Conservation (phyloP, 2,797 vertebrate genomes). For the Microhierax caerulescens region DNA sequence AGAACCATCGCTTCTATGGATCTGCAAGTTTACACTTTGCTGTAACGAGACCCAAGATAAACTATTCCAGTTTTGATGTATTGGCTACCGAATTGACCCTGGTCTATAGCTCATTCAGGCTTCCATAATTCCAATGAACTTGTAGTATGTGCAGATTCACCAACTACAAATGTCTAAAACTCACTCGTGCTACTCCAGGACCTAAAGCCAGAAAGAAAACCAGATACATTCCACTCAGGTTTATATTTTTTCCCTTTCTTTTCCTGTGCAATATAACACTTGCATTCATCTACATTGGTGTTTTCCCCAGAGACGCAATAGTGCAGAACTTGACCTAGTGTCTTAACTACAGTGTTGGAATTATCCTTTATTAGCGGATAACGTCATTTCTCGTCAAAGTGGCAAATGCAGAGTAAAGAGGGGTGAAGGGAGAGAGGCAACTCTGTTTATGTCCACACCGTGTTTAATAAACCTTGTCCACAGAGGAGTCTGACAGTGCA, state of each 20-base stretch:
- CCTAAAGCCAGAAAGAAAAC: neutral
- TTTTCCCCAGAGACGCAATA: neutral
- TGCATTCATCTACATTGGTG: neutral
- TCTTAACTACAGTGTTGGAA: neutral
- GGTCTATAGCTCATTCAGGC: neutral
- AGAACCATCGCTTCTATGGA: neutral
- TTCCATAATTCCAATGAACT: neutral
- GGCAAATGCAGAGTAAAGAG: neutral
- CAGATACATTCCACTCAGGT: neutral
- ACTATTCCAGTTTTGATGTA: neutral
- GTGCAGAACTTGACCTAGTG: neutral
- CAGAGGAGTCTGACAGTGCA: neutral
- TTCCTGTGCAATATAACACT: neutral
- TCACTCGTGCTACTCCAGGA: neutral
- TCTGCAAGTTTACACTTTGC: neutral
- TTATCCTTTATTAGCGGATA: neutral
- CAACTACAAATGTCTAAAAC: neutral
- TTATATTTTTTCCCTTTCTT: neutral
- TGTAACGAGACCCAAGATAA: constrained; percentile 23
- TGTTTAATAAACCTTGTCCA: neutral
- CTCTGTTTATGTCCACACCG: neutral
- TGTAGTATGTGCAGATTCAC: neutral
- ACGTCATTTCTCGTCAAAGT: neutral
- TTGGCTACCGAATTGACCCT: constrained; percentile 42
- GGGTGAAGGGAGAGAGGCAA: neutral